A percentile compares a stretch with the other conserved stretches of the same genome.
phyloP scores from a whole-genome alignment of 2,888 invertebrate species.

The Leucophenga montana region DNA sequence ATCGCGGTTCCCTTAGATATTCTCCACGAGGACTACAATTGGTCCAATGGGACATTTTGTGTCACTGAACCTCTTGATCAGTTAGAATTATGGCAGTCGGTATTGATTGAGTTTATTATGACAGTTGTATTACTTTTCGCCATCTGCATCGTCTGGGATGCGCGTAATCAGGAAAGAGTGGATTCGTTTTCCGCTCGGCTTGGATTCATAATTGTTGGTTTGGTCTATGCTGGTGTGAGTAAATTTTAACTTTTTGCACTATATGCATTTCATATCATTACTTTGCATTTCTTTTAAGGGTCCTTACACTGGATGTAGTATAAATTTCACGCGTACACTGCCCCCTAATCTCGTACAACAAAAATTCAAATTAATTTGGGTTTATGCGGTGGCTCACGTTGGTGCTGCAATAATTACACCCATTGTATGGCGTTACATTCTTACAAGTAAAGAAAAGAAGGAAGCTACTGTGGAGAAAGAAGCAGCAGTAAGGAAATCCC shows the following conservation, averaged over 20 bases:
- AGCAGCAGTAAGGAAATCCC: too few relatives aligned
- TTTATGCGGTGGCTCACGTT: constrained; percentile 28
- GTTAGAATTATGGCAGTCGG: constrained; percentile 1
- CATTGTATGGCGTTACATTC: constrained; percentile 42
- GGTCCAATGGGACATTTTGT: neutral
- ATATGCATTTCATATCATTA: neutral
- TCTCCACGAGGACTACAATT: neutral
- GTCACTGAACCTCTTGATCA: neutral
- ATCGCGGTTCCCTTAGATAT: neutral
- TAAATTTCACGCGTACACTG: constrained; percentile 43
- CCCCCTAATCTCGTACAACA: neutral
- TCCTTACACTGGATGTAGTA: constrained; percentile 16
- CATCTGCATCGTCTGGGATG: constrained; percentile 43
- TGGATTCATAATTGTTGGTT: constrained; percentile 31
- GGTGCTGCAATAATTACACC: neutral
- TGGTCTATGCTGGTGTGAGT: constrained; percentile 35
- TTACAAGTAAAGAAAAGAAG: neutral
- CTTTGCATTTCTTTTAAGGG: constrained; percentile 12
- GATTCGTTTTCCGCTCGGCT: constrained; percentile 37
- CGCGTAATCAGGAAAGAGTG: constrained; percentile 22
- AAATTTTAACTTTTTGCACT: neutral
- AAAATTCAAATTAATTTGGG: constrained; percentile 29
- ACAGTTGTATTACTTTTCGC: constrained; percentile 29
- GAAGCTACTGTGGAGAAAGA: too few relatives aligned
- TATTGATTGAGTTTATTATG: constrained; percentile 31